Evolutionary conservation across 2,888 invertebrate genomes (phyloP), one percentile per base, ranked within the genome.

Genomic region (Phaedon cochleariae): DNA sequence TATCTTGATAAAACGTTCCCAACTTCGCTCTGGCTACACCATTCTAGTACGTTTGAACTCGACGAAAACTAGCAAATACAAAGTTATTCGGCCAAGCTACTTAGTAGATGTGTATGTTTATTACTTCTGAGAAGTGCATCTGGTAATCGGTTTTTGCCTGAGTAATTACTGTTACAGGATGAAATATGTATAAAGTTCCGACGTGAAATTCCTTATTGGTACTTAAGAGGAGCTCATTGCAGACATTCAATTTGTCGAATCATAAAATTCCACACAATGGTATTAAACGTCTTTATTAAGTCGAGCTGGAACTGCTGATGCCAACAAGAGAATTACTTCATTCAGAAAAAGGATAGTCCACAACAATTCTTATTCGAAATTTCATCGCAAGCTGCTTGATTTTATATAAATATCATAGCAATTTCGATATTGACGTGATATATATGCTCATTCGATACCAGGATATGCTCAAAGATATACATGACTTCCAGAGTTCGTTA

Each of bases 1-100:
- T 53, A 69, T 66, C 69, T 60, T 59, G 65, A 66, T 69, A 64
- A 69, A 65, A 52, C 58, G 45, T 59, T 59, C 51, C 41, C 60
- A 55, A 60, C 55, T 64, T 57, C 17, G 58, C 52, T 58, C 61
- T 31, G 48, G 29, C 55, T 65, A 29, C 31, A 51, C 31, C 12
- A 20, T 26, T 49, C 21, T n/a, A 17, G 45, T 29, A 55, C 49
- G 55, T 22, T 37, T 55, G 21, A 62, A 55, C 51, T 48, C 48
- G 41, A 20, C 21, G 55, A 45, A 17, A 45, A 26, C 29, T 37
- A 18, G 26, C 21, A 37, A 21, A 54, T 37, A 37, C 34, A 22
- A 34, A 54, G 54, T 54, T 54, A 54, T 54, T 54, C 53, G 34
- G 31, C 29, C 31, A 34, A 34, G 20, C 31, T 34, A 21, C 15